phyloP scores from a whole-genome alignment of 2,113 vertebrate genomes.

The Trichechus manatus region DNA sequence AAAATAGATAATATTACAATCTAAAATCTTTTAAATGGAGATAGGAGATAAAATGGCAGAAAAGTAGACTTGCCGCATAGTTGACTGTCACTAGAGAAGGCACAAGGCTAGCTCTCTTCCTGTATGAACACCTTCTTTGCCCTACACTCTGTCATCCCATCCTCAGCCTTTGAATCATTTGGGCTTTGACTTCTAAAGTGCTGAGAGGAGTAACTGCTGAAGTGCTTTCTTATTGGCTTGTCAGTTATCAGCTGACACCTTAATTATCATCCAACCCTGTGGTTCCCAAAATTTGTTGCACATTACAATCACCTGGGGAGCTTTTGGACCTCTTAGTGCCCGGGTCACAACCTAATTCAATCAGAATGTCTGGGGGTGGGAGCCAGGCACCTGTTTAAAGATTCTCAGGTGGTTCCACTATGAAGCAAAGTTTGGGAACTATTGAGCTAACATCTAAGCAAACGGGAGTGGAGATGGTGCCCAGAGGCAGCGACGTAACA shows the following conservation, averaged over 20 bases:
- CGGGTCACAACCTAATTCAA: neutral
- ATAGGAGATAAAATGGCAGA: neutral
- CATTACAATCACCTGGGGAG: neutral
- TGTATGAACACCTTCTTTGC: neutral
- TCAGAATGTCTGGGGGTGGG: neutral
- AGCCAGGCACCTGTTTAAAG: neutral
- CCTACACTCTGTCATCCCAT: neutral
- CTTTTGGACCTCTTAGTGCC: neutral
- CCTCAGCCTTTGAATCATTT: neutral
- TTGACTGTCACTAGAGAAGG: neutral
- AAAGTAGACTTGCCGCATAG: neutral
- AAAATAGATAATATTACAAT: neutral
- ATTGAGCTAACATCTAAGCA: neutral
- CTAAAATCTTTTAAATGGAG: neutral
- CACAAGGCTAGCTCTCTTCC: neutral
- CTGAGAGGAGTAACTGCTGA: neutral
- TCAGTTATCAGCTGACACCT: neutral
- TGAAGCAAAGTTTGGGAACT: constrained; percentile 1
- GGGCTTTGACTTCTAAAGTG: neutral
- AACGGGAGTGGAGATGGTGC: neutral
- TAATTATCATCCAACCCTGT: neutral
- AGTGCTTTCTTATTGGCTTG: neutral
- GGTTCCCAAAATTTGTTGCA: neutral
- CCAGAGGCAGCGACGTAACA: neutral
- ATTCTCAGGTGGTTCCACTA: neutral